These are phyloP conservation scores for Meteorus cinctellus DNA, from an alignment of 2,888 invertebrate species.

Conservation along the genomic window DNA sequence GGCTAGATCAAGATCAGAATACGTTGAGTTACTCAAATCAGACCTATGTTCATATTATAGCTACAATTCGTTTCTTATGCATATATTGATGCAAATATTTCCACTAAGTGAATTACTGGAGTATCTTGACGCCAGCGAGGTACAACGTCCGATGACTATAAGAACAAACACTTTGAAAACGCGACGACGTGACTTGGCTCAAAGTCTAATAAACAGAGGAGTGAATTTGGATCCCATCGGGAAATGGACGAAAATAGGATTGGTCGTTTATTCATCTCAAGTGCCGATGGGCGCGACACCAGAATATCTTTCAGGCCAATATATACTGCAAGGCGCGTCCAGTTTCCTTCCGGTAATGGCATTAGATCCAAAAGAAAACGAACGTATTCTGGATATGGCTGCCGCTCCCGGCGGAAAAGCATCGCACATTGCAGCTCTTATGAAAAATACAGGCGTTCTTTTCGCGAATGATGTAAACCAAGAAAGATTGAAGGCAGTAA, in stretches of 20 bases:
- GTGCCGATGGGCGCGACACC: slow-evolving; percentile 99
- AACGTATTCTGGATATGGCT: slow-evolving; percentile 96
- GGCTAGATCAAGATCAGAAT: slow-evolving; percentile 84
- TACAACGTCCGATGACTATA: slow-evolving; percentile 94
- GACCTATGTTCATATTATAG: slow-evolving; percentile 96
- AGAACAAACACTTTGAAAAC: slow-evolving; percentile 96
- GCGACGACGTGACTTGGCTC: slow-evolving; percentile 90
- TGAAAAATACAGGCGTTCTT: slow-evolving; percentile 97
- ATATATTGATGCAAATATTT: slow-evolving; percentile 91
- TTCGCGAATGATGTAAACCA: slow-evolving; percentile 97
- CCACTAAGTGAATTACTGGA: slow-evolving; percentile 90
- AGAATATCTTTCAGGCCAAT: slow-evolving; percentile 98
- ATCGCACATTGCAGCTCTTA: slow-evolving; percentile 96
- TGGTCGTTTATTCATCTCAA: slow-evolving; percentile 96
- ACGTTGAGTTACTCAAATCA: slow-evolving; percentile 83
- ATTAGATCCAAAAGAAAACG: slow-evolving; percentile 96
- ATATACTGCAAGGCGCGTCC: slow-evolving; percentile 96
- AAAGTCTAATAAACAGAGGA: slow-evolving; percentile 94
- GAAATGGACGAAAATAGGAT: slow-evolving; percentile 98
- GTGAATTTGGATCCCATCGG: slow-evolving; percentile 98
- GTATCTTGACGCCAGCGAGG: slow-evolving; percentile 97
- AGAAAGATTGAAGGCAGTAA: slow-evolving; percentile 91
- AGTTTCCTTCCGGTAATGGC: slow-evolving; percentile 99
- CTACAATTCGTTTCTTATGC: slow-evolving; percentile 97
- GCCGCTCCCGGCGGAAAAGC: slow-evolving; percentile 99